Conservation (phyloP, 2,797 vertebrate species). For the Pogonophryne albipinna region DNA sequence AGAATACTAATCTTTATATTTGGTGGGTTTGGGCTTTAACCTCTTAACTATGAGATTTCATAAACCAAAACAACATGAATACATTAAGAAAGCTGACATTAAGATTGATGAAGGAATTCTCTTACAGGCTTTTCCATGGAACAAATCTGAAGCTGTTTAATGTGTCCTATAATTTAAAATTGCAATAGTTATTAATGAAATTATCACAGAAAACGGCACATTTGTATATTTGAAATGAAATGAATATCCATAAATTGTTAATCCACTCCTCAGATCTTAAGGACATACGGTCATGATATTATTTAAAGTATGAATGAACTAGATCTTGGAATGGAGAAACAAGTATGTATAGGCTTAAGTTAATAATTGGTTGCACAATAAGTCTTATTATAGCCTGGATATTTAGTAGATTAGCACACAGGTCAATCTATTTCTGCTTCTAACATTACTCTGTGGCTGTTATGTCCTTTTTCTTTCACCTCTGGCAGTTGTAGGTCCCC, state of each 20-base stretch:
- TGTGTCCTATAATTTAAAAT: neutral
- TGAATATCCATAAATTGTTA: constrained; percentile 14
- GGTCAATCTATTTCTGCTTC: constrained; percentile 38
- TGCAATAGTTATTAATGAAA: constrained; percentile 1
- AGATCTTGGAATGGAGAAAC: constrained; percentile 11
- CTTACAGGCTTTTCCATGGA: neutral
- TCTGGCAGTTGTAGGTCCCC: constrained; percentile 35
- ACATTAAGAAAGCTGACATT: constrained; percentile 29
- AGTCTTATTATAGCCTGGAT: constrained; percentile 38
- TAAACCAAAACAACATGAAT: constrained; percentile 17
- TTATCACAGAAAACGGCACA: constrained; percentile 11
- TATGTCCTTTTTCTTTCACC: constrained; percentile 63
- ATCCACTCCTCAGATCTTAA: neutral
- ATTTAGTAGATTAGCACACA: constrained; percentile 40
- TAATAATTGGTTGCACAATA: constrained; percentile 55
- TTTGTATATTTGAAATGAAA: constrained; percentile 27
- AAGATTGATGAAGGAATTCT: constrained; percentile 22
- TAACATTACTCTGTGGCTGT: constrained; percentile 59
- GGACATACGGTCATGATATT: constrained; percentile 14
- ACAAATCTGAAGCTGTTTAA: neutral
- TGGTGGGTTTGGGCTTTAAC: constrained; percentile 26
- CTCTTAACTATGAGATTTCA: constrained; percentile 13
- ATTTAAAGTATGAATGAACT: constrained; percentile 12
- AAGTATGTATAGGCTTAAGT: constrained; percentile 44
- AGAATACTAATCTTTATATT: constrained; percentile 38